phyloP scores from a whole-genome alignment of 2,797 vertebrate genomes.

The Micromesistius poutassou region DNA sequence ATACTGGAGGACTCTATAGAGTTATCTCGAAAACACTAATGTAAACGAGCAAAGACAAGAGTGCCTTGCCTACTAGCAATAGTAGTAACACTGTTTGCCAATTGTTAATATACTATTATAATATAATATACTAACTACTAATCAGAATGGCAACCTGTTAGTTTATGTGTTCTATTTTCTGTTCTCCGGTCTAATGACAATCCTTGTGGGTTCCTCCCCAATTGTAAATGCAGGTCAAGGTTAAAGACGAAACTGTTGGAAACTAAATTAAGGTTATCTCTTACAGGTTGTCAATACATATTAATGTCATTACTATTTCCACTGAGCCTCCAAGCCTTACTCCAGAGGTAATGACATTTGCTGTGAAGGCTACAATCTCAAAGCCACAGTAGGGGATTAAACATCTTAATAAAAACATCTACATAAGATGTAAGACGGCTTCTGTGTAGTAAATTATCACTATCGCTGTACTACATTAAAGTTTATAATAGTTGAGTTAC shows the following conservation, averaged over 20 bases:
- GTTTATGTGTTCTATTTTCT: not conserved
- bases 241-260: not conserved
- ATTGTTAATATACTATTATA: not conserved
- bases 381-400: not conserved
- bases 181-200: not conserved
- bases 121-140: no score
- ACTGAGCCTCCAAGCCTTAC: not conserved
- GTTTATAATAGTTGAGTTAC: not conserved
- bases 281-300: not conserved
- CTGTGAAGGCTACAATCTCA: no score
- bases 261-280: not conserved
- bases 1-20: conserved; percentile 78
- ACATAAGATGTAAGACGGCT: not conserved
- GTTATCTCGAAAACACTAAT: conserved; percentile 51
- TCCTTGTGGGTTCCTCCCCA: not conserved
- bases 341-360: not conserved
- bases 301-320: not conserved
- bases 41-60: not conserved
- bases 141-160: not conserved
- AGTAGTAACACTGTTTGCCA: not conserved
- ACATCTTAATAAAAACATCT: not conserved
- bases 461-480: not conserved
- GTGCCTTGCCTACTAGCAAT: not conserved
- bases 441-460: not conserved
- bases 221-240: not conserved